phyloP scores from a whole-genome alignment of 2,113 vertebrate genomes.

The Ctenodactylus gundi region DNA sequence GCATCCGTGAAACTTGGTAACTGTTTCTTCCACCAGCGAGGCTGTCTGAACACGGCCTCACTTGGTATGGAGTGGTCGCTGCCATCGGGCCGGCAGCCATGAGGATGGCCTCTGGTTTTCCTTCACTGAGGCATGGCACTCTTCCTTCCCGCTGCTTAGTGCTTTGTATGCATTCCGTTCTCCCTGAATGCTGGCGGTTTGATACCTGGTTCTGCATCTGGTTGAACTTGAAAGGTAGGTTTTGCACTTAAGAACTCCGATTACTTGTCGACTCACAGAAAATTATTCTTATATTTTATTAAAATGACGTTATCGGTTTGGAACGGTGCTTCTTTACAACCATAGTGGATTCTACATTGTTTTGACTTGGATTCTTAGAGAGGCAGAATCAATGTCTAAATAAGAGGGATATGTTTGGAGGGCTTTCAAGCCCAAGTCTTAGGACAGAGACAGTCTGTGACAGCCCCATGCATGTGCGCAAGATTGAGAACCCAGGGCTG shows the following conservation, averaged over 20 bases:
- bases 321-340: background rate
- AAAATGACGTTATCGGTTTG: background rate
- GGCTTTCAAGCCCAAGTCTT: too few relatives aligned
- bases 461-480: too few relatives aligned
- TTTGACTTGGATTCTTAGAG: too few relatives aligned
- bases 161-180: background rate
- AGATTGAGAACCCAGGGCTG: too few relatives aligned
- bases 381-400: too few relatives aligned
- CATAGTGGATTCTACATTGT: too few relatives aligned
- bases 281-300: background rate
- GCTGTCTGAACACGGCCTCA: background rate
- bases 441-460: too few relatives aligned
- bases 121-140: background rate
- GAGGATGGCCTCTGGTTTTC: background rate
- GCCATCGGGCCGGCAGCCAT: background rate
- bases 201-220: background rate
- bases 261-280: background rate
- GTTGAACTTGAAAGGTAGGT: background rate
- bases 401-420: too few relatives aligned
- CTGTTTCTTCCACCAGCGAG: background rate
- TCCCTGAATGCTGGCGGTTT: background rate
- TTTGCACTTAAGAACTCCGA: background rate
- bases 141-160: background rate
- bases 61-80: background rate
- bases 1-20: background rate